Percentiles rank a stretch among this genome's conserved stretches.
These are phyloP conservation scores for Calliopum simillimum DNA, from an alignment of 2,888 invertebrate species.

Conservation along the genomic window DNA sequence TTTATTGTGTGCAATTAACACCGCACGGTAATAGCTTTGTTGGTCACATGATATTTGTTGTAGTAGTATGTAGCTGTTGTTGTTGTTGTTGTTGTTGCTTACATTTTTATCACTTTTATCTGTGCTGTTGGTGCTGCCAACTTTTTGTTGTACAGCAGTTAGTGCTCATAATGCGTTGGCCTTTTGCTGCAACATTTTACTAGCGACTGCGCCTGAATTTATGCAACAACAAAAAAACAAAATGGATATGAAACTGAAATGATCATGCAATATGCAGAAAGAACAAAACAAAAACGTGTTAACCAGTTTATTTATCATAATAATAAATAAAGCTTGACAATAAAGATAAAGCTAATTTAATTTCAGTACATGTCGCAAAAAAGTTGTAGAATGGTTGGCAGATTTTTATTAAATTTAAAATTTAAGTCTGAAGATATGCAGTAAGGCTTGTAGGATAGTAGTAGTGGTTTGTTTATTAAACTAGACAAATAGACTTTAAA, in stretches of 20 bases:
- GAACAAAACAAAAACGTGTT: too few relatives aligned
- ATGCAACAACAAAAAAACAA: slow-evolving; percentile 6
- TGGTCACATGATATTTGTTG: slow-evolving; percentile 7
- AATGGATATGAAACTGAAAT: not conserved
- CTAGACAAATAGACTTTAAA: too few relatives aligned
- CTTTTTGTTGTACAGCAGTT: slow-evolving; percentile 17
- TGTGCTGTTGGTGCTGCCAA: slow-evolving; percentile 17
- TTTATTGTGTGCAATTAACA: slow-evolving; percentile 52
- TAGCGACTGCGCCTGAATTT: slow-evolving; percentile 15
- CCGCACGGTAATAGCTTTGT: slow-evolving; percentile 32
- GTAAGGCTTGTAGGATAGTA: too few relatives aligned
- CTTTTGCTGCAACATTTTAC: not conserved
- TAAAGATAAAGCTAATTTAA: slow-evolving; percentile 16
- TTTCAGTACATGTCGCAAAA: too few relatives aligned
- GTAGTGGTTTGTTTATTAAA: too few relatives aligned
- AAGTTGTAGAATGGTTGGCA: too few relatives aligned
- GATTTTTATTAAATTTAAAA: too few relatives aligned
- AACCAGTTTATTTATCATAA: not conserved
- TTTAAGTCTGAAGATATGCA: too few relatives aligned
- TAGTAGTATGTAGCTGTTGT: slow-evolving; percentile 33
- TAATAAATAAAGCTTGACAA: slow-evolving; percentile 2
- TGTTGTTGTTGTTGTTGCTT: slow-evolving; percentile 45
- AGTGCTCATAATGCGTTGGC: not conserved
- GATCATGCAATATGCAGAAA: not conserved
- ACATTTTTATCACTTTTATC: slow-evolving; percentile 37